A percentile compares a stretch with the other conserved stretches of the same genome.
phyloP scores from a whole-genome alignment of 2,888 invertebrate genomes.

The Gryllus longicercus region DNA sequence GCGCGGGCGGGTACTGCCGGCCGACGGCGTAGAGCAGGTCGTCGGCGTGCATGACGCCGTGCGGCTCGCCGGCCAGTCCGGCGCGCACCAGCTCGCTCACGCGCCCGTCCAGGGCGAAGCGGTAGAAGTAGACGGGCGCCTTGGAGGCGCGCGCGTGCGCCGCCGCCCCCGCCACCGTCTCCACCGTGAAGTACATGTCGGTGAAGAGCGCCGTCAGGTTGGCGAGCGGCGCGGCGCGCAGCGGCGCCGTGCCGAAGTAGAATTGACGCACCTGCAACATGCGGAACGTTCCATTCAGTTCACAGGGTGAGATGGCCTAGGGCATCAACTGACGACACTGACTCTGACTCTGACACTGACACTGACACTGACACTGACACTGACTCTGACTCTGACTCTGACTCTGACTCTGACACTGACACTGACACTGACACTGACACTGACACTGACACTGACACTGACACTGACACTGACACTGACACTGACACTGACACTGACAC shows the following conservation, averaged over 20 bases:
- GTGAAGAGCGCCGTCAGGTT: constrained; percentile 6
- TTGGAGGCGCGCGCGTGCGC: neutral
- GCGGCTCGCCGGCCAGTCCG: neutral
- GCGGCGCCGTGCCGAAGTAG: neutral
- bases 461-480: too few relatives aligned
- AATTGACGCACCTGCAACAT: neutral
- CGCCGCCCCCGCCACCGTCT: neutral
- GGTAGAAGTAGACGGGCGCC: constrained; percentile 6
- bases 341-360: too few relatives aligned
- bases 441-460: too few relatives aligned
- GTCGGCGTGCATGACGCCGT: constrained; percentile 17
- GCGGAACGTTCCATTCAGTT: neutral
- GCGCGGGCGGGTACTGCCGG: neutral
- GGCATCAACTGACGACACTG: too few relatives aligned
- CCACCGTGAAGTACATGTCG: neutral
- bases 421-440: too few relatives aligned
- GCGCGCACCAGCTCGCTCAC: neutral
- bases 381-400: too few relatives aligned
- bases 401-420: too few relatives aligned
- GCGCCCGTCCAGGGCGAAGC: neutral
- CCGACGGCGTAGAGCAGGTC: neutral
- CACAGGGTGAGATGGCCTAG: too few relatives aligned
- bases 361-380: too few relatives aligned
- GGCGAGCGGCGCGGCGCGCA: neutral
- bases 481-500: too few relatives aligned